These are phyloP conservation scores for Uloborus plumipes DNA, from an alignment of 2,888 invertebrate genomes.

Conservation along the genomic window DNA sequence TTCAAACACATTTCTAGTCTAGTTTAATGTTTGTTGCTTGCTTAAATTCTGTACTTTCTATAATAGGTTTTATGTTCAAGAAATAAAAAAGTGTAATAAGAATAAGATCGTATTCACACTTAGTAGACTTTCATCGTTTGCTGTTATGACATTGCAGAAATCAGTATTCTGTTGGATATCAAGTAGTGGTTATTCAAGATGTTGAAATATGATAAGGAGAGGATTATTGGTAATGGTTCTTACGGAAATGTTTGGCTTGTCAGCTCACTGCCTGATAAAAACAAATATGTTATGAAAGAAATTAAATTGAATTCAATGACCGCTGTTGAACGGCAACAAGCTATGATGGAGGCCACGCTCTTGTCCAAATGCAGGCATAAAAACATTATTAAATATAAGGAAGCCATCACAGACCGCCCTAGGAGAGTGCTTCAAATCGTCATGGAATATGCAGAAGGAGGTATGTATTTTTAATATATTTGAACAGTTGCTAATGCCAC, in stretches of 20 bases:
- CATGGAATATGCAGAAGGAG: constrained; percentile 74
- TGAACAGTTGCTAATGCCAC: not conserved
- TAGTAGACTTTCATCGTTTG: too few relatives aligned
- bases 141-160: too few relatives aligned
- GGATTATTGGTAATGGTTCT: constrained; percentile 73
- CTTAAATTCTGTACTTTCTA: too few relatives aligned
- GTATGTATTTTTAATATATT: constrained; percentile 65
- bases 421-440: constrained; percentile 72
- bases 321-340: constrained; percentile 68
- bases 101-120: too few relatives aligned
- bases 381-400: constrained; percentile 72
- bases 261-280: constrained; percentile 69
- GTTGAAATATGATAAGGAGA: constrained; percentile 67
- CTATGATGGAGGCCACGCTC: constrained; percentile 72
- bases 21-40: too few relatives aligned
- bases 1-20: too few relatives aligned
- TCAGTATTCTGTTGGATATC: too few relatives aligned
- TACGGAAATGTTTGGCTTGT: constrained; percentile 73
- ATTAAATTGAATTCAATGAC: constrained; percentile 71
- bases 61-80: too few relatives aligned
- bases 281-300: constrained; percentile 72
- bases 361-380: constrained; percentile 72
- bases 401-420: constrained; percentile 72
- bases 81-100: too few relatives aligned
- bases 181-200: constrained; percentile 53